phyloP scores from a whole-genome alignment of 2,113 vertebrate genomes.

The Pelodiscus sinensis region DNA sequence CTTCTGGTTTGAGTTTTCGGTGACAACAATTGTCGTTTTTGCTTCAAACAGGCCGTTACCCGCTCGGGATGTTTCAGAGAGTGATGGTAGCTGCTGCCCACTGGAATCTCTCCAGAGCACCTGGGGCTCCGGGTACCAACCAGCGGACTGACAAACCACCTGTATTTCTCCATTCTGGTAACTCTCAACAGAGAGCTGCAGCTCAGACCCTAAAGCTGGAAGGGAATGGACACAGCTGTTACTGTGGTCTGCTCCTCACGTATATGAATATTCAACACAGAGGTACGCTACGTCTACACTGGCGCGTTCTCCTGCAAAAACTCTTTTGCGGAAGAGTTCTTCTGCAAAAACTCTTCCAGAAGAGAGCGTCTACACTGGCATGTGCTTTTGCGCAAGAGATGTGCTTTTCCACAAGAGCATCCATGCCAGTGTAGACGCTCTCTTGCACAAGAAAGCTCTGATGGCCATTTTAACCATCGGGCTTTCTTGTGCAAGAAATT shows the following conservation, averaged over 20 bases:
- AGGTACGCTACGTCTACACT: too few species aligned
- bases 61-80: background rate
- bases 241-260: background rate
- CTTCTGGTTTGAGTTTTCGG: constrained; percentile 1
- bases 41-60: constrained; percentile 57
- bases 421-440: too few species aligned
- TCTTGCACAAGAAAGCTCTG: too few species aligned
- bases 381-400: too few species aligned
- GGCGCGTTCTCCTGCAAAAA: too few species aligned
- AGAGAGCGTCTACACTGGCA: too few species aligned
- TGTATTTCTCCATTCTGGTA: constrained; percentile 16
- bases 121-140: constrained; percentile 67
- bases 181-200: constrained; percentile 46
- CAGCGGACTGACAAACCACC: constrained; percentile 53
- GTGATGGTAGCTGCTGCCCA: constrained; percentile 11
- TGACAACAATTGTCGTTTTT: constrained; percentile 24
- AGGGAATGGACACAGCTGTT: background rate
- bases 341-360: too few species aligned
- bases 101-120: constrained; percentile 49
- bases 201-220: constrained; percentile 57
- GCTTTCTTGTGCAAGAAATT: too few species aligned
- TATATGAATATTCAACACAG: background rate
- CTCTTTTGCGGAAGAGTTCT: too few species aligned
- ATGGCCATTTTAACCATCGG: too few species aligned
- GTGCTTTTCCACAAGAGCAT: too few species aligned